These are phyloP conservation scores for Phyllotreta striolata DNA, from an alignment of 2,888 invertebrate genomes.

Conservation along the genomic window DNA sequence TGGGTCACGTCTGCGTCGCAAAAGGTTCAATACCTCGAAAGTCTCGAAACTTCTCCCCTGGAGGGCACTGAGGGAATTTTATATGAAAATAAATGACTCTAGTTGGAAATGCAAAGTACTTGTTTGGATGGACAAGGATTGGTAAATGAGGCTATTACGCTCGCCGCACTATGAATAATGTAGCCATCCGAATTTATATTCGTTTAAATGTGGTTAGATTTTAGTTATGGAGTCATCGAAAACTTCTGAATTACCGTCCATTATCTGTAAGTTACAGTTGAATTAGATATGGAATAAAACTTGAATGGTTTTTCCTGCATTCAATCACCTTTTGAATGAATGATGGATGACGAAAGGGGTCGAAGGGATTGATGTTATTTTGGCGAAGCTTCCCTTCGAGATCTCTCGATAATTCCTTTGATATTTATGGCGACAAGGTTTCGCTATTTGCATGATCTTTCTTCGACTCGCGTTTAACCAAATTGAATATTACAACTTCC, in stretches of 20 bases:
- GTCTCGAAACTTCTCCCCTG: constrained; percentile 15
- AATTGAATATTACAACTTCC: no score
- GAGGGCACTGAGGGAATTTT: constrained; percentile 24
- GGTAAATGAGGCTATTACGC: constrained; percentile 21
- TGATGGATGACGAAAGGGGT: no score
- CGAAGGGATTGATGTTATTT: no score
- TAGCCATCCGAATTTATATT: constrained; percentile 6
- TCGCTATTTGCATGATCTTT: constrained; percentile 24
- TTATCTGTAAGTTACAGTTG: no score
- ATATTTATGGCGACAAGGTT: constrained; percentile 28
- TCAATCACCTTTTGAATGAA: no score
- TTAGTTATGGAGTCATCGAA: no score
- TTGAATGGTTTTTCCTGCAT: no score
- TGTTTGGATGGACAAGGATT: constrained; percentile 28
- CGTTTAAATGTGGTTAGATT: neutral
- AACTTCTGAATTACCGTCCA: no score
- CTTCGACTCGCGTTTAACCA: no score
- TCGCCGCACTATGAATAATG: constrained; percentile 24
- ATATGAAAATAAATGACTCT: constrained; percentile 30
- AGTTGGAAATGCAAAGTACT: constrained; percentile 30
- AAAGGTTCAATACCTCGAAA: constrained; percentile 7
- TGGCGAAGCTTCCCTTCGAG: constrained; percentile 10
- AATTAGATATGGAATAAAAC: no score
- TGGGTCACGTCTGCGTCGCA: neutral
- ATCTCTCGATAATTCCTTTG: constrained; percentile 10